Conservation (phyloP, 2,113 vertebrate genomes). For the Hiodon alosoides region DNA sequence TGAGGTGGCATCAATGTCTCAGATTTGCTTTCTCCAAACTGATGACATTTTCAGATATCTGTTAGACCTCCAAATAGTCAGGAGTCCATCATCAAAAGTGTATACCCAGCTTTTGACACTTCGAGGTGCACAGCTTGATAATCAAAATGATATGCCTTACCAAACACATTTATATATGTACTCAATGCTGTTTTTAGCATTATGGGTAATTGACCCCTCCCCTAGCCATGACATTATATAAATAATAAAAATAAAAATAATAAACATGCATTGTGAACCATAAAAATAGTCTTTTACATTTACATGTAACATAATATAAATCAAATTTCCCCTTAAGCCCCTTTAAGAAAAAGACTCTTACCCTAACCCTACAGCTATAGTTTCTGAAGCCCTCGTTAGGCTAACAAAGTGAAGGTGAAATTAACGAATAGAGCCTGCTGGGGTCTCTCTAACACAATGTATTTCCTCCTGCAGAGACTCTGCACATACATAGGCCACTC, state of each 20-base stretch:
- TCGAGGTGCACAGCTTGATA: no score
- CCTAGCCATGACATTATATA: not conserved
- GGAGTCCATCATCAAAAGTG: no score
- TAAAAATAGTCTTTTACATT: not conserved
- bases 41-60: no score
- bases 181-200: not conserved
- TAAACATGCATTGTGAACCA: not conserved
- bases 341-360: not conserved
- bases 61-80: no score
- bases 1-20: not conserved
- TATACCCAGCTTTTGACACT: no score
- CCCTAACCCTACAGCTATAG: not conserved
- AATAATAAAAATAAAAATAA: not conserved
- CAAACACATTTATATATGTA: no score
- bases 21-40: no score
- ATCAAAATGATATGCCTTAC: no score
- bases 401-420: slow-evolving; percentile 1
- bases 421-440: slow-evolving; percentile 25
- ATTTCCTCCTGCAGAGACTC: not conserved
- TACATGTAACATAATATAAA: not conserved
- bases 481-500: not conserved
- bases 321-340: not conserved
- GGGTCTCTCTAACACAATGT: slow-evolving; percentile 35
- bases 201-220: not conserved
- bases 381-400: not conserved